A percentile compares a stretch with the other conserved stretches of the same genome.
phyloP scores from a whole-genome alignment of 1,140 invertebrate species.

The Pseudomyrmex cubaensis region DNA sequence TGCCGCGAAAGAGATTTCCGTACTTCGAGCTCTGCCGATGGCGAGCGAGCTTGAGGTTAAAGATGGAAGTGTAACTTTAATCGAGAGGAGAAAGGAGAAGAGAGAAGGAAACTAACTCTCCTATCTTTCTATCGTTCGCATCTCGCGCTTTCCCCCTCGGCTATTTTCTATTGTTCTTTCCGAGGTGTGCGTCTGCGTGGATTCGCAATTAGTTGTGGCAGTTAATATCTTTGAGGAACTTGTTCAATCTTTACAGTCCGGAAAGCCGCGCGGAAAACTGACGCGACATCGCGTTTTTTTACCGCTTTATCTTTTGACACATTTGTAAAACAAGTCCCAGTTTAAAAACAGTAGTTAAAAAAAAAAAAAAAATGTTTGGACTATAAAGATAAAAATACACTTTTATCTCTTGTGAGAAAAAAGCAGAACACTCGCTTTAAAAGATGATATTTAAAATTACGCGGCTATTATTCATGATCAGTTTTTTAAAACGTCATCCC shows the following conservation, averaged over 20 bases:
- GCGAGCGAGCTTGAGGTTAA: conserved; percentile 58
- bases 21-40: conserved; percentile 34
- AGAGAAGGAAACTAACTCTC: not conserved
- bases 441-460: too few relatives aligned
- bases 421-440: too few relatives aligned
- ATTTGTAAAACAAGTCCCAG: too few relatives aligned
- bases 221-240: not conserved
- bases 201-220: not conserved
- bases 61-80: conserved; percentile 73
- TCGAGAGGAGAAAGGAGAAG: conserved; percentile 26
- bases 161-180: conserved; percentile 19
- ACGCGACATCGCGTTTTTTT: too few relatives aligned
- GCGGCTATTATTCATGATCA: too few relatives aligned
- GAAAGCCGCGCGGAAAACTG: too few relatives aligned
- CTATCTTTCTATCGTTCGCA: not conserved
- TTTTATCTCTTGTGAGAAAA: too few relatives aligned
- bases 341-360: too few relatives aligned
- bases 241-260: not conserved
- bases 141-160: not conserved
- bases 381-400: too few relatives aligned
- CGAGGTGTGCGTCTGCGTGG: not conserved
- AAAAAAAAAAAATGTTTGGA: too few relatives aligned
- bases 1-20: conserved; percentile 64
- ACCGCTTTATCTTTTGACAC: too few relatives aligned
- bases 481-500: too few relatives aligned